Base-by-base conservation (phyloP, 2,888 invertebrate species). In the Chrysolina haemoptera region DNA sequence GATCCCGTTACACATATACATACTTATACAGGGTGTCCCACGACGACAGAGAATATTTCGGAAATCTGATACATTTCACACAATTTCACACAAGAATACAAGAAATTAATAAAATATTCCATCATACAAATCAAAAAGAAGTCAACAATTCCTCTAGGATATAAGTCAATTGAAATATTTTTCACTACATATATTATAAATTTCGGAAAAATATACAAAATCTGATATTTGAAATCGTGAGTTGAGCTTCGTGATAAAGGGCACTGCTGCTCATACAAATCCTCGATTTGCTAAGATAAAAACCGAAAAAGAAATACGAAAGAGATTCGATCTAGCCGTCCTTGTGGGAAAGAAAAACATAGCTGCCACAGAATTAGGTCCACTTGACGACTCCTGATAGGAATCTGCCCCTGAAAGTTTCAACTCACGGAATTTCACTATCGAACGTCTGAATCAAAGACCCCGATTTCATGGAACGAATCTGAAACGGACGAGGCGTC, bases 341-440 rank as follows among this genome's bases (percentile, higher is more conserved):
- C 53, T 22, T 53, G 14, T 20, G 53, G 20, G 53, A 53, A 53
- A 18, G 18, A 53, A 20, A 53, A 53, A 20, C 20, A 10, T 18
- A 11, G 20, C 18, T 1, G 3, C 53, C 12, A 16, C 1, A 53
- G 53, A 53, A 53, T 12, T 53, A 20, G 53, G 53, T 20, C 53
- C 20, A 53, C 11, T 1, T 14, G 50, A 18, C 18, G 9, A 16
- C n/a, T 59, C 8, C 14, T n/a, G 59, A 59, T 59, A 0, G 35
- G 14, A 59, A 59, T 59, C 59, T 59, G 59, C n/a, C 59, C 59
- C n/a, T n/a, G 1, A 59, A 59, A 59, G n/a, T n/a, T 59, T 8
- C 27, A 22, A 59, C 53, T 35, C 22, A 59, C 59, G 59, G 10
- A 59, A 59, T 59, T 59, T n/a, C n/a, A n/a, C n/a, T 59, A 59